phyloP scores from a whole-genome alignment of 2,888 invertebrate species.

The Nephrotoma flavescens region DNA sequence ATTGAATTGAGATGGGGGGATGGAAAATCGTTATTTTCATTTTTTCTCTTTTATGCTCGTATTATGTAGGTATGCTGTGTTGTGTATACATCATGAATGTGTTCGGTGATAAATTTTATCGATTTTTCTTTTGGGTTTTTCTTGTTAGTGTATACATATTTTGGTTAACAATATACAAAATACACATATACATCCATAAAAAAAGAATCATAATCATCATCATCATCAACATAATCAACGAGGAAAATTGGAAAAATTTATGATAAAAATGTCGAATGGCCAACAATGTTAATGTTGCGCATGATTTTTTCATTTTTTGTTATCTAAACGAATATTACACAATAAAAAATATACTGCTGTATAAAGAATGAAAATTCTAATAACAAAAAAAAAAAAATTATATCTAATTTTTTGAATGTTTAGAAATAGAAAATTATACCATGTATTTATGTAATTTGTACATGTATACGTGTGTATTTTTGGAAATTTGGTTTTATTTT shows the following conservation, averaged over 20 bases:
- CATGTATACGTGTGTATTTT: neutral
- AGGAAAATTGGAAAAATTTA: neutral
- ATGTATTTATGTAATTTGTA: neutral
- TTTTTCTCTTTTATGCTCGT: neutral
- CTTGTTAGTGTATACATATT: neutral
- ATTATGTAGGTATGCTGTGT: neutral
- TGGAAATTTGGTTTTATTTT: neutral
- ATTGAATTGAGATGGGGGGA: neutral
- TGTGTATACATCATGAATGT: too few relatives aligned
- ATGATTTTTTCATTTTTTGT: neutral
- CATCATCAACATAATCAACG: neutral
- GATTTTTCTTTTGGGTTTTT: neutral
- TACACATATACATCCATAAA: neutral
- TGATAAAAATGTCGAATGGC: neutral
- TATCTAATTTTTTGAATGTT: neutral
- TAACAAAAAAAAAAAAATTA: neutral
- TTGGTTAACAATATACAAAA: neutral
- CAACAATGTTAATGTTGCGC: constrained; percentile 1
- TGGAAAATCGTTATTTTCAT: neutral
- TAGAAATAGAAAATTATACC: neutral
- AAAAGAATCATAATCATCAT: neutral
- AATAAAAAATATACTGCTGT: neutral
- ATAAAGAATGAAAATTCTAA: neutral
- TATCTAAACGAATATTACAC: neutral
- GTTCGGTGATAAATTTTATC: neutral